These are phyloP conservation scores for Noctua fimbriata DNA, from an alignment of 2,888 invertebrate species.

Conservation along the genomic window DNA sequence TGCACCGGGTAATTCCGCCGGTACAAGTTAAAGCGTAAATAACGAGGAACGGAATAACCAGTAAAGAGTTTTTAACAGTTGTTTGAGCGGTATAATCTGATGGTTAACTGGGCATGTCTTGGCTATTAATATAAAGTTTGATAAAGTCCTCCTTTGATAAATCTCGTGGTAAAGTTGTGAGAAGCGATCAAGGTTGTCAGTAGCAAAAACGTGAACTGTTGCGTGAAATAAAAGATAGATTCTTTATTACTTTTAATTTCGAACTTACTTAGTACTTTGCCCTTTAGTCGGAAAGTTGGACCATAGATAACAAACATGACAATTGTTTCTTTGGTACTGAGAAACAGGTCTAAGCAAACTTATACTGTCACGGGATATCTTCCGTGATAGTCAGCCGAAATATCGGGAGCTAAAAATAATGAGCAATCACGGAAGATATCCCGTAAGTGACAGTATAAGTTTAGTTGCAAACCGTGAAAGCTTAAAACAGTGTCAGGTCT, in stretches of 20 bases:
- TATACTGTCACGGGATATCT: too few relatives aligned
- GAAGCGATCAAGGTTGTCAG: not conserved
- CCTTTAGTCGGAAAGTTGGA: not conserved
- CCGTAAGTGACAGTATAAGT: too few relatives aligned
- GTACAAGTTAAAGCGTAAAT: conserved; percentile 55
- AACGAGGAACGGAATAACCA: conserved; percentile 29
- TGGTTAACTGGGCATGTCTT: conserved; percentile 23
- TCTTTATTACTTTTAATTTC: not conserved
- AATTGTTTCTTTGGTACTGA: too few relatives aligned
- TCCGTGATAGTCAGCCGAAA: too few relatives aligned
- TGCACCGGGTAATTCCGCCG: conserved; percentile 49
- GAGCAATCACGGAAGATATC: too few relatives aligned
- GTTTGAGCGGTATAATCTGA: conserved; percentile 11
- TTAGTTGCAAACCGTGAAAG: too few relatives aligned
- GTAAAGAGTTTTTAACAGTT: conserved; percentile 37
- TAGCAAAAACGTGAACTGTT: not conserved
- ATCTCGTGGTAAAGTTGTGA: conserved; percentile 3
- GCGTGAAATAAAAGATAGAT: not conserved
- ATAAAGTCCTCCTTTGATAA: conserved; percentile 18
- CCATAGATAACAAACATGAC: not conserved
- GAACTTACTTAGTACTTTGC: too few relatives aligned
- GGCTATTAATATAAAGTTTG: conserved; percentile 28
- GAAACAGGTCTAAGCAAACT: too few relatives aligned
- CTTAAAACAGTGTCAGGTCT: too few relatives aligned
- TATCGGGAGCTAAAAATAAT: too few relatives aligned